Base-by-base conservation (phyloP, 1,140 invertebrate species). In the Akabosia matsudoensis region DNA sequence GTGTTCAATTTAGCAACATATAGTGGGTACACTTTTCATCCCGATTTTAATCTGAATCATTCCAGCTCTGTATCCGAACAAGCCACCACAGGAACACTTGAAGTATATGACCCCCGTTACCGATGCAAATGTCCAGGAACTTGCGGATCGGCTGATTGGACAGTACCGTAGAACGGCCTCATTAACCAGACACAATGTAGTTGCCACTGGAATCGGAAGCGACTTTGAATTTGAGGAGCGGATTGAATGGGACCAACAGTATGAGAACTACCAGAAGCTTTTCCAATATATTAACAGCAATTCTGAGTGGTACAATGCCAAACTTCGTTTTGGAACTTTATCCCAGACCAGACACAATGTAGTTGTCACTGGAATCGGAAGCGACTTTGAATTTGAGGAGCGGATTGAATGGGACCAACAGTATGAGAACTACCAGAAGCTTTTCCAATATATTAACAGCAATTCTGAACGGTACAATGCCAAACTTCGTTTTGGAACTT, bases 311-410 rank as follows among this genome's bases (percentile, higher is more conserved):
- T 92, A 93, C 82, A 91, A 93, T 83, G 90, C 92, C 0, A 91
- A 93, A 73, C 89, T 97, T 24, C 84, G 88, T 13, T 98, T 97
- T 82, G 95, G 94, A 0, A 97, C 96, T 0, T 91, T 96, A 0
- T n/a, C n/a, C n/a, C n/a, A n/a, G n/a, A 95, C 94, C 79, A 89
- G 92, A 0, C 94, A 97, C 83, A 96, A 96, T 82, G 92, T 96
- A 0, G 93, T 93, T 0, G 85, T 67, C 4, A 93, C 96, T 82
- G 93, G 94, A 0, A 86, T 97, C 0, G 95, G 95, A 0, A 95
- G 97, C 84, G 95, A 97, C 84, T 97, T 97, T 83, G 88, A 94
- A 0, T 97, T 94, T 83, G 93, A 95, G 81, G 89, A 92, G 76
- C 87, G 90, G 22, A 87, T 91, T 7, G 95, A 97, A 84, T 97